phyloP scores from a whole-genome alignment of 2,113 vertebrate genomes.

The Gobio gobio region DNA sequence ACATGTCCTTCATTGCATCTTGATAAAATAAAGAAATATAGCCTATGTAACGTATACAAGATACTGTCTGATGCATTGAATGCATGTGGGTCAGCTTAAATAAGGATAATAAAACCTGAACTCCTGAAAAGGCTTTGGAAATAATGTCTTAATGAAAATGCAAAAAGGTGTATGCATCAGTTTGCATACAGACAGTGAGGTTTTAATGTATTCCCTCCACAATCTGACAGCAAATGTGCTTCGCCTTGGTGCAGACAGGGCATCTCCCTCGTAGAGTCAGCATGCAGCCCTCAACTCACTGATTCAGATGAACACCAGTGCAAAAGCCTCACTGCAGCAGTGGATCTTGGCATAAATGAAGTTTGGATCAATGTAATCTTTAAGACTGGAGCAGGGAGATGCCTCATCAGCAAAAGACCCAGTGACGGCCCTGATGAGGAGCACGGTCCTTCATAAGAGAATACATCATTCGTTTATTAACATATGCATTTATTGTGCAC shows the following conservation, averaged over 20 bases:
- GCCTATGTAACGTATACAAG: neutral
- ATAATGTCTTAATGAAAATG: too few species aligned
- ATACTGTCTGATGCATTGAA: neutral
- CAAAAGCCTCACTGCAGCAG: constrained; percentile 29
- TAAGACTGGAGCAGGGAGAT: constrained; percentile 28
- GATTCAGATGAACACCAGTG: neutral
- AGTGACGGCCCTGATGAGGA: neutral
- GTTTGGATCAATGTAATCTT: constrained; percentile 40
- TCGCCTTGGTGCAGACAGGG: constrained; percentile 6
- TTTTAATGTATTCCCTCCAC: constrained; percentile 5
- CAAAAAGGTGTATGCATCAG: neutral
- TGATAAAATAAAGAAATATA: neutral
- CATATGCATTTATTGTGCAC: neutral
- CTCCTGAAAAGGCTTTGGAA: neutral
- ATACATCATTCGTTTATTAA: neutral
- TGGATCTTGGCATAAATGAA: constrained; percentile 28
- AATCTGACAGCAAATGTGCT: neutral
- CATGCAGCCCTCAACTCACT: neutral
- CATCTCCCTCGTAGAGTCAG: neutral
- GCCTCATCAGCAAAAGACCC: constrained; percentile 34
- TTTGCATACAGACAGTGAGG: neutral
- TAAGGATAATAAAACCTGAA: neutral
- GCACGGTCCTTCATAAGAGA: neutral
- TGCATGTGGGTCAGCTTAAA: neutral
- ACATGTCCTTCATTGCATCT: neutral